A percentile compares a stretch with the other conserved stretches of the same genome.
These are phyloP conservation scores for Pantala flavescens DNA, from an alignment of 1,140 invertebrate species.

Conservation along the genomic window DNA sequence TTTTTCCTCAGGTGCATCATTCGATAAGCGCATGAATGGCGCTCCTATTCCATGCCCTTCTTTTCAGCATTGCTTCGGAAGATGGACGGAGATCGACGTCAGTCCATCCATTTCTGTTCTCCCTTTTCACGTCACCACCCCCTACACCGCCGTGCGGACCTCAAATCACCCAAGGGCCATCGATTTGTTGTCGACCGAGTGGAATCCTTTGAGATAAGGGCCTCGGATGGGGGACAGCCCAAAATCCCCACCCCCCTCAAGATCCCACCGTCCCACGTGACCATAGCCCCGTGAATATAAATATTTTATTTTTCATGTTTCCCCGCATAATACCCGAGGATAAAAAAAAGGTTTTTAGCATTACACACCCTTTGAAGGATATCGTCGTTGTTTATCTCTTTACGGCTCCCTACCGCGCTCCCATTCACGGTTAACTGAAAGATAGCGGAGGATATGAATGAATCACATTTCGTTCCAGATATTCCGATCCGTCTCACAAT, in stretches of 20 bases:
- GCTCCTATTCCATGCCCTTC: not conserved
- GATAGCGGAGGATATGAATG: not conserved
- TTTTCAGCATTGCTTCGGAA: not conserved
- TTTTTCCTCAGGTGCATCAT: no score
- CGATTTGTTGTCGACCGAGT: constrained; percentile 1
- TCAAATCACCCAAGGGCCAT: constrained; percentile 7
- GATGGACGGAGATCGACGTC: not conserved
- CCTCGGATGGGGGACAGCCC: not conserved
- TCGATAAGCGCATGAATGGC: no score
- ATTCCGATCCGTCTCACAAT: not conserved
- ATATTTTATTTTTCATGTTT: not conserved
- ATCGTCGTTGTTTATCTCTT: constrained; percentile 6
- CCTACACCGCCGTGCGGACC: not conserved
- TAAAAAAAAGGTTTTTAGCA: not conserved
- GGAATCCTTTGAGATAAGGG: constrained; percentile 8
- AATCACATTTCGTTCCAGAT: not conserved
- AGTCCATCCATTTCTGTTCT: not conserved
- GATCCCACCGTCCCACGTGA: not conserved
- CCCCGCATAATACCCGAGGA: not conserved
- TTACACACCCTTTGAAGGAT: constrained; percentile 6
- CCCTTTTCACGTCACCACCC: constrained; percentile 1
- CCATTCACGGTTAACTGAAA: constrained; percentile 1
- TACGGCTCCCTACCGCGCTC: not conserved
- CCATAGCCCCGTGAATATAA: not conserved
- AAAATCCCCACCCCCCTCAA: not conserved